Conservation (phyloP, 2,888 invertebrate genomes). For the Aleiodes leptofemur region DNA sequence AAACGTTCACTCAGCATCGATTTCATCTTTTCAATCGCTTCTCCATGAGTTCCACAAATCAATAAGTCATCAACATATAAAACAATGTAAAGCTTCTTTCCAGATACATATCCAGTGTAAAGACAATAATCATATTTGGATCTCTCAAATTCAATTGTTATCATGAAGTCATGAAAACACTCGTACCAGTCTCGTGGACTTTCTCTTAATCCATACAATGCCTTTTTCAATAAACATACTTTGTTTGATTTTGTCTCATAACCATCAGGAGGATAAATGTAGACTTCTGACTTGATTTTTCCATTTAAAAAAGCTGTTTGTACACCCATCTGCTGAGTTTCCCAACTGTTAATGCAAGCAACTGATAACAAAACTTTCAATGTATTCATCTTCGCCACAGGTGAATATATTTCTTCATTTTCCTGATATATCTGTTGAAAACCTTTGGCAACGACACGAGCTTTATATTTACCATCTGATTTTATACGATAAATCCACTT, state of each 20-base stretch:
- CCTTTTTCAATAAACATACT: not conserved
- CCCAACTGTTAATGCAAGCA: not conserved
- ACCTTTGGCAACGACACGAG: conserved; percentile 38
- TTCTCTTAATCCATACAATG: conserved; percentile 12
- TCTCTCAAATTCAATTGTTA: not conserved
- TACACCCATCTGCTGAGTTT: not conserved
- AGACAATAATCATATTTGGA: conserved; percentile 13
- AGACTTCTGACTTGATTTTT: not conserved
- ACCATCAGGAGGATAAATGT: not conserved
- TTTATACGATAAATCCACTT: conserved; percentile 57
- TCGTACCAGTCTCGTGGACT: conserved; percentile 1
- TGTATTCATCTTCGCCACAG: conserved; percentile 43
- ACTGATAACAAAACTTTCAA: conserved; percentile 31
- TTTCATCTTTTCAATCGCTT: conserved; percentile 6
- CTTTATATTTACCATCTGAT: conserved; percentile 39
- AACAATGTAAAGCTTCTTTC: not conserved
- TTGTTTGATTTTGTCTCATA: not conserved
- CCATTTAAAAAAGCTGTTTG: conserved; percentile 3
- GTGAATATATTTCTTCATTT: conserved; percentile 38
- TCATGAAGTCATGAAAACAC: conserved; percentile 9
- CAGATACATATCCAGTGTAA: not conserved
- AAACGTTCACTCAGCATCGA: not conserved
- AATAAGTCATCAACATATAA: conserved; percentile 31
- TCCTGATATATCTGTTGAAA: conserved; percentile 35
- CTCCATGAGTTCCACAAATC: not conserved